Percentiles rank a stretch among this genome's conserved stretches.
Conservation (phyloP, 2,797 vertebrate genomes). For the Echiichthys vipera region DNA sequence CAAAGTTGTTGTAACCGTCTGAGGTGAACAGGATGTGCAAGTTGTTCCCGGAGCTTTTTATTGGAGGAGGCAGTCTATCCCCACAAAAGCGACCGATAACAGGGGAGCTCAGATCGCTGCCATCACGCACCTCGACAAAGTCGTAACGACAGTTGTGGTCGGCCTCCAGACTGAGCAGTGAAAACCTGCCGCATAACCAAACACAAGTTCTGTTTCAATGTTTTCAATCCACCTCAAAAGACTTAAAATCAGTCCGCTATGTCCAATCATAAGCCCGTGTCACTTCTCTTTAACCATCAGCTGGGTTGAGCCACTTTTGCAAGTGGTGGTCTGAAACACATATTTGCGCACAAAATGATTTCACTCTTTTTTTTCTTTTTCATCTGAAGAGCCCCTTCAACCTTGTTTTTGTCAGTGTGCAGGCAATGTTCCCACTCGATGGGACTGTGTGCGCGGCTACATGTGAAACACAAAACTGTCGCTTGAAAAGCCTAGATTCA, state of each 20-base stretch:
- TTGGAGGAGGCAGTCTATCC: constrained; percentile 85
- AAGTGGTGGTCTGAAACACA: neutral
- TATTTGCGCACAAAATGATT: neutral
- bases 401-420: neutral
- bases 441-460: neutral
- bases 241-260: neutral
- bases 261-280: no score
- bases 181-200: constrained; percentile 82
- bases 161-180: constrained; percentile 87
- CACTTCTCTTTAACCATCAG: neutral
- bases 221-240: constrained; percentile 5
- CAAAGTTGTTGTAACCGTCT: constrained; percentile 93
- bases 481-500: neutral
- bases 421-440: neutral
- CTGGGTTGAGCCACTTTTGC: neutral
- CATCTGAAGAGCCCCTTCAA: neutral
- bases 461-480: no score
- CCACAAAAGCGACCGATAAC: constrained; percentile 92
- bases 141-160: constrained; percentile 90
- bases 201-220: neutral
- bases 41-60: constrained; percentile 84
- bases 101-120: constrained; percentile 82
- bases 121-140: constrained; percentile 90
- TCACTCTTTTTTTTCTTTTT: neutral
- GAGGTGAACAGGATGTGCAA: constrained; percentile 91